Base-by-base conservation (phyloP, 2,113 vertebrate species). In the Mirounga angustirostris region DNA sequence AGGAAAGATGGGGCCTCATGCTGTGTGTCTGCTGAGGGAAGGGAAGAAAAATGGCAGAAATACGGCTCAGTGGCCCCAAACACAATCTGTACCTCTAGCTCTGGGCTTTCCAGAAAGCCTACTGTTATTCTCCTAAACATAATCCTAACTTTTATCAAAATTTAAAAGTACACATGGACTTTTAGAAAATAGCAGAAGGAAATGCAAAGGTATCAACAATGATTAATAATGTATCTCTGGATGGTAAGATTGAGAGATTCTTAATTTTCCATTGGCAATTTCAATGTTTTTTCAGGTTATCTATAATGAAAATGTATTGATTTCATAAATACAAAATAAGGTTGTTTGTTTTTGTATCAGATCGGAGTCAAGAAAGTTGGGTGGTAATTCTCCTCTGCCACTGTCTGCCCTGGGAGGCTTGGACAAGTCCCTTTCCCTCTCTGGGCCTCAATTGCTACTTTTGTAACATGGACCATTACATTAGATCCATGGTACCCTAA, bases 201-300 rank as follows among this genome's bases (percentile, higher is more conserved):
- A 85, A 46, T 74, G 5, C 28, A 91, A 83, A 50, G 4, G 13
- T 89, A 33, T 56, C 21, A 30, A 43, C 13, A 30, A 43, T 52
- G 54, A 69, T 74, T 19, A 61, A 65, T 50, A 80, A 61, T 28
- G 40, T 95, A 87, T 82, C 67, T 78, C 89, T 83, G 43, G 4
- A 69, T 87, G 40, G 22, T 93, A 24, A 93, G 59, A 76, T 30
- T 56, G 10, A 95, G n/a, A 67, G 30, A 74, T 74, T 84, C 36
- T 61, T 67, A 16, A 90, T 33, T 94, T 88, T 82, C 26, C 26
- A 80, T 59, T 95, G n/a, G 7, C 79, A 76, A 61, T 92, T 95
- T 79, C 69, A 83, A 56, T 58, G 12, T 1, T 50, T 84, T 81
- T 54, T 33, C 4, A 67, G 63, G 65, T 95, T 46, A 46, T 89